phyloP scores from a whole-genome alignment of 2,888 invertebrate genomes.

The Antheraea assamensis region DNA sequence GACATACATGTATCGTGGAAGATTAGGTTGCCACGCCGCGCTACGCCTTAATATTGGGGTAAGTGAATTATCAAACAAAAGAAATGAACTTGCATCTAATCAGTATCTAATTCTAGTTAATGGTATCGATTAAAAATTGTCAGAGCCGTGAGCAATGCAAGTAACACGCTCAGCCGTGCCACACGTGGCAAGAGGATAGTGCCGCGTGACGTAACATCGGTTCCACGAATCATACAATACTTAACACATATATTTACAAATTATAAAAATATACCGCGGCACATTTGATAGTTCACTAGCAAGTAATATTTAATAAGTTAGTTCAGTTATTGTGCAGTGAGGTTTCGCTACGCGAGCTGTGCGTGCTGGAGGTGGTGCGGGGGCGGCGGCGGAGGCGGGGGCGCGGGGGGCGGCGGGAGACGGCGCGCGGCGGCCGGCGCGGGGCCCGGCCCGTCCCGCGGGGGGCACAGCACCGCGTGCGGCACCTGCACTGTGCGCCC shows the following conservation, averaged over 20 bases:
- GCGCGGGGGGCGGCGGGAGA: conserved; percentile 22
- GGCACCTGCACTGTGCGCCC: conserved; percentile 67
- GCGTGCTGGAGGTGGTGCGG: neutral
- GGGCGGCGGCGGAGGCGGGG: neutral
- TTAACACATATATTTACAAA: conserved; percentile 55
- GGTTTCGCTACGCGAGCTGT: neutral
- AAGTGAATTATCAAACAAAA: too few relatives aligned
- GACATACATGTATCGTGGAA: neutral
- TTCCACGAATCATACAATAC: conserved; percentile 37
- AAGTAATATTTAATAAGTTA: neutral
- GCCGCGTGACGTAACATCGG: neutral
- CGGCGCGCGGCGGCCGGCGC: conserved; percentile 28
- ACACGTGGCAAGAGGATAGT: too few relatives aligned
- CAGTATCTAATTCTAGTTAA: too few relatives aligned
- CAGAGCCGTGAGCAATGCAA: too few relatives aligned
- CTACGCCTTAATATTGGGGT: neutral
- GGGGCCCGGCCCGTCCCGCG: conserved; percentile 56
- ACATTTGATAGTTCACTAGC: conserved; percentile 17
- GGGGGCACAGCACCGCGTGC: conserved; percentile 71
- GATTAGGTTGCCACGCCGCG: neutral
- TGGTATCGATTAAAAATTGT: too few relatives aligned
- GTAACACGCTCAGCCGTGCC: neutral
- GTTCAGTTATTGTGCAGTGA: neutral
- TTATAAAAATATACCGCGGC: conserved; percentile 36
- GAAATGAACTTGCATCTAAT: too few relatives aligned